A percentile compares a stretch with the other conserved stretches of the same genome.
These are phyloP conservation scores for Salvelinus fontinalis DNA, from an alignment of 2,113 vertebrate genomes.

Conservation along the genomic window DNA sequence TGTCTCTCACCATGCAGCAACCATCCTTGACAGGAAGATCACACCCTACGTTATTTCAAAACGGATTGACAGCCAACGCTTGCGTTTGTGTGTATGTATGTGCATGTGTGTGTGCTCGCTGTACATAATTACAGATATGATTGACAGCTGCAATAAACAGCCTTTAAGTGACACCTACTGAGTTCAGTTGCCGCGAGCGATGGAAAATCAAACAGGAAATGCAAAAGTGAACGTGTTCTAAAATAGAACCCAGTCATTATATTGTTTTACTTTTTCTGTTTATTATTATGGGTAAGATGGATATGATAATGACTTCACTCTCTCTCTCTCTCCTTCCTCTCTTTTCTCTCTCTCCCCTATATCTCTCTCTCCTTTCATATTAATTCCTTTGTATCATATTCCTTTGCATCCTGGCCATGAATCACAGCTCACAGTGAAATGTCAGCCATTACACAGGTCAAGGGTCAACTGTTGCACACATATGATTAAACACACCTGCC, in stretches of 20 bases:
- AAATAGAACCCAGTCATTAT: not conserved
- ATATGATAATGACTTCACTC: slow-evolving; percentile 7
- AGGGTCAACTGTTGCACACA: slow-evolving; percentile 8
- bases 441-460: slow-evolving; percentile 16
- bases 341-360: not conserved
- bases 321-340: not conserved
- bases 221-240: not conserved
- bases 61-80: slow-evolving; percentile 46
- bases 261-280: not conserved
- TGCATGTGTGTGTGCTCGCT: slow-evolving; percentile 23
- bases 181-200: slow-evolving; percentile 29
- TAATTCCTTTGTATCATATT: not conserved
- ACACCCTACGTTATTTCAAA: slow-evolving; percentile 60
- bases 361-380: not conserved
- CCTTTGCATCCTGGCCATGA: slow-evolving; percentile 11
- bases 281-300: slow-evolving; percentile 20
- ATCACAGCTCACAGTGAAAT: slow-evolving; percentile 4
- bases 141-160: slow-evolving; percentile 67
- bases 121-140: slow-evolving; percentile 63
- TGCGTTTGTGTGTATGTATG: slow-evolving; percentile 8
- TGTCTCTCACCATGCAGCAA: slow-evolving; percentile 50
- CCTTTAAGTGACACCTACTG: slow-evolving; percentile 29
- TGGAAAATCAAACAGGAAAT: slow-evolving; percentile 31
- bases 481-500: slow-evolving; percentile 21
- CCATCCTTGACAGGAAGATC: slow-evolving; percentile 52